Evolutionary conservation across 1,140 invertebrate species (phyloP).

Genomic region (Drosophila pandora): DNA sequence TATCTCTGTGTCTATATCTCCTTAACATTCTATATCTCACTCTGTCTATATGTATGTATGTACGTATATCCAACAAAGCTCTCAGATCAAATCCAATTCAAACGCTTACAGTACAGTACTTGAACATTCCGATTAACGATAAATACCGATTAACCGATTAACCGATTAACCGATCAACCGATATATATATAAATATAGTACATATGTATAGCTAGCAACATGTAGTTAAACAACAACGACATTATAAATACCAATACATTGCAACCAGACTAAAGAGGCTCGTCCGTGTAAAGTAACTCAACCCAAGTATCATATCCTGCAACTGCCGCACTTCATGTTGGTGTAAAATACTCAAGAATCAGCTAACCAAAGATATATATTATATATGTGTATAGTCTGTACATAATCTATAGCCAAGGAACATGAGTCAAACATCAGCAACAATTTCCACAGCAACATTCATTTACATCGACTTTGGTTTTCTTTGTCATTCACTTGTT

Average conservation of each 20-base stretch:
- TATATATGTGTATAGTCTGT: constrained; percentile 43
- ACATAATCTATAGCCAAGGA: constrained; percentile 28
- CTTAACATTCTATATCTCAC: constrained; percentile 17
- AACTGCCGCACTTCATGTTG: constrained; percentile 38
- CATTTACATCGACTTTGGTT: constrained; percentile 38
- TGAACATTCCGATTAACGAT: constrained; percentile 49
- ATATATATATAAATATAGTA: constrained; percentile 38
- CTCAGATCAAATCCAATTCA: constrained; percentile 25
- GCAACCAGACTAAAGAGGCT: constrained; percentile 21
- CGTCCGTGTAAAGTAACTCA: constrained; percentile 46
- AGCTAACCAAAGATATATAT: constrained; percentile 7
- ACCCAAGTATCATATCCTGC: constrained; percentile 23
- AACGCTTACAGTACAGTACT: constrained; percentile 76
- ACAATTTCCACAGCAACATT: constrained; percentile 52
- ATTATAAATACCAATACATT: constrained; percentile 50
- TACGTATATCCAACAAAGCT: constrained; percentile 20
- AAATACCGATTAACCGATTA: neutral
- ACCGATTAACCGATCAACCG: constrained; percentile 18
- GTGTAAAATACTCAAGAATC: constrained; percentile 24
- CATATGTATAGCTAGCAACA: constrained; percentile 83
- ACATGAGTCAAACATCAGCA: constrained; percentile 32
- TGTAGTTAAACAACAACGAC: constrained; percentile 61
- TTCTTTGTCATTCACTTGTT: constrained; percentile 18
- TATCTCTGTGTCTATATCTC: constrained; percentile 33
- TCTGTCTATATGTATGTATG: constrained; percentile 43